Conservation (phyloP, 2,797 vertebrate genomes). For the Fratercula arctica region DNA sequence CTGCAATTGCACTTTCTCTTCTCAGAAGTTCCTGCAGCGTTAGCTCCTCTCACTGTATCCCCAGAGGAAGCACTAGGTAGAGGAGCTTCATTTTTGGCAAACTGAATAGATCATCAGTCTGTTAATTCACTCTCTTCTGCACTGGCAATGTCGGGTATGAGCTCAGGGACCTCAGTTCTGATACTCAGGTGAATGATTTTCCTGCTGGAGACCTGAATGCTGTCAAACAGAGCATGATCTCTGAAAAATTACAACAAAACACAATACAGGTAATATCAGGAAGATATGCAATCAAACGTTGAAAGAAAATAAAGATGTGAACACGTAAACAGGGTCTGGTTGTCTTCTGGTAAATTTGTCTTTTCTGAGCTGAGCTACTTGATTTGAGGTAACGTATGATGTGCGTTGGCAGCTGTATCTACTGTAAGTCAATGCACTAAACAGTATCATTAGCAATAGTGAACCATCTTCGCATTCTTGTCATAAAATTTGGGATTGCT, state of each 20-base stretch:
- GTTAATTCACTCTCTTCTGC: neutral
- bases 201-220: neutral
- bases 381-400: neutral
- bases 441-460: neutral
- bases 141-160: fast-evolving
- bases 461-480: neutral
- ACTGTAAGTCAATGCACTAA: neutral
- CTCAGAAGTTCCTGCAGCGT: neutral
- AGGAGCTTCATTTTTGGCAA: neutral
- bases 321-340: neutral
- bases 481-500: neutral
- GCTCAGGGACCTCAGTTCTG: neutral
- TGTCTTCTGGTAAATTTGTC: neutral
- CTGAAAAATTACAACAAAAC: neutral
- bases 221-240: neutral
- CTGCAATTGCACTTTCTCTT: neutral
- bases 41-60: neutral
- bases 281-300: neutral
- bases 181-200: neutral
- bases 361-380: neutral
- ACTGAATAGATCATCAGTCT: neutral
- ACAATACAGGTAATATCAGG: neutral
- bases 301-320: neutral
- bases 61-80: neutral
- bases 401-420: neutral